Percentiles rank a stretch among this genome's conserved stretches.
Evolutionary conservation across 1,140 invertebrate species (phyloP).

Genomic region (Neotoxoptera formosana): DNA sequence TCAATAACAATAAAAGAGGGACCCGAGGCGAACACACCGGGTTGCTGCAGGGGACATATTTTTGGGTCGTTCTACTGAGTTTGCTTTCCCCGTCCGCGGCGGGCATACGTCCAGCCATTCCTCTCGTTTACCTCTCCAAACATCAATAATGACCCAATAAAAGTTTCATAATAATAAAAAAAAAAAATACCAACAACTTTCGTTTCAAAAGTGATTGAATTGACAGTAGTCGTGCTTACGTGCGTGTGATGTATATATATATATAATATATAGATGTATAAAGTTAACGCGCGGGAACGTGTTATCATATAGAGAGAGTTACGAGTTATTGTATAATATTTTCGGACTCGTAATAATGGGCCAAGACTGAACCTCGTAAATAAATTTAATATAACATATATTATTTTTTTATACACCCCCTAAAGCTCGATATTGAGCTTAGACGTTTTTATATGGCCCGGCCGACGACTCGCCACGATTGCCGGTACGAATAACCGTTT

Average conservation of each 20-base stretch:
- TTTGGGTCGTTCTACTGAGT: slow-evolving; percentile 48
- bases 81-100: neutral
- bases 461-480: neutral
- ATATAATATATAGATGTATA: neutral
- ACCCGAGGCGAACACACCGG: neutral
- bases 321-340: neutral
- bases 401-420: neutral
- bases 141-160: slow-evolving; percentile 47
- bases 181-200: neutral
- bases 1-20: slow-evolving; percentile 55
- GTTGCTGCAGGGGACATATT: slow-evolving; percentile 46
- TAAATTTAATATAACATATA: neutral
- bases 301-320: neutral
- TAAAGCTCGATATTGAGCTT: neutral
- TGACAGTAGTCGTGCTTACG: neutral
- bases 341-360: neutral
- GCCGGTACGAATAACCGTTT: neutral
- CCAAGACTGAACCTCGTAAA: neutral
- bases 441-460: neutral
- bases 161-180: slow-evolving; percentile 43
- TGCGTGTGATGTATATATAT: too few species aligned
- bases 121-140: slow-evolving; percentile 34
- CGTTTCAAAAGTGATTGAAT: slow-evolving; percentile 14
- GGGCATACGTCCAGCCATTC: neutral
- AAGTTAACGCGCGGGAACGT: neutral